Evolutionary conservation across 2,888 invertebrate species (phyloP).

Genomic region (Rhimphoctona megacephalus): DNA sequence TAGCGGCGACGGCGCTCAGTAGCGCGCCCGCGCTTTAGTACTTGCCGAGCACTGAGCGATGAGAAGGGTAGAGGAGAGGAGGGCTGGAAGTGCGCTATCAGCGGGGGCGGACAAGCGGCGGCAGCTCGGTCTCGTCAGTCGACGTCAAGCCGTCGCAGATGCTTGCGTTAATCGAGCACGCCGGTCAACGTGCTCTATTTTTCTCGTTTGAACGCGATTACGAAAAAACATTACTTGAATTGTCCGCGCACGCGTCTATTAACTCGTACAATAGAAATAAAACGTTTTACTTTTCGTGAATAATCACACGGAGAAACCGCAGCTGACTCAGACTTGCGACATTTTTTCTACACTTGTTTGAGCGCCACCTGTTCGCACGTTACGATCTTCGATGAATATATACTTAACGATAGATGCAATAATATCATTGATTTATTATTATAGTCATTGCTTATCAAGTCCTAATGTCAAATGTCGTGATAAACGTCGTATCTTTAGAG

Average conservation of each 20-base stretch:
- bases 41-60: conserved; percentile 25
- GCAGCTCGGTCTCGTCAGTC: conserved; percentile 79
- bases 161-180: conserved; percentile 77
- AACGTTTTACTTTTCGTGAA: not conserved
- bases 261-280: not conserved
- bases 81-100: conserved; percentile 51
- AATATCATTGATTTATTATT: not conserved
- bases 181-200: conserved; percentile 46
- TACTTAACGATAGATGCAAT: not conserved
- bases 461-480: not conserved
- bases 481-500: not conserved
- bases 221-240: conserved; percentile 1
- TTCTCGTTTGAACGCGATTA: conserved; percentile 20
- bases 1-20: conserved; percentile 48
- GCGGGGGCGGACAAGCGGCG: conserved; percentile 79
- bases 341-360: conserved; percentile 18
- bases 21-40: conserved; percentile 58
- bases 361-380: conserved; percentile 52
- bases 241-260: conserved; percentile 11
- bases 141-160: conserved; percentile 84
- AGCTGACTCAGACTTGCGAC: not conserved
- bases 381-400: not conserved
- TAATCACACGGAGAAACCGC: not conserved
- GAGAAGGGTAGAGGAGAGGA: conserved; percentile 43
- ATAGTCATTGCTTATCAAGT: not conserved